Evolutionary conservation across 2,113 vertebrate species (phyloP).

Genomic region (Oryzias javanicus): DNA sequence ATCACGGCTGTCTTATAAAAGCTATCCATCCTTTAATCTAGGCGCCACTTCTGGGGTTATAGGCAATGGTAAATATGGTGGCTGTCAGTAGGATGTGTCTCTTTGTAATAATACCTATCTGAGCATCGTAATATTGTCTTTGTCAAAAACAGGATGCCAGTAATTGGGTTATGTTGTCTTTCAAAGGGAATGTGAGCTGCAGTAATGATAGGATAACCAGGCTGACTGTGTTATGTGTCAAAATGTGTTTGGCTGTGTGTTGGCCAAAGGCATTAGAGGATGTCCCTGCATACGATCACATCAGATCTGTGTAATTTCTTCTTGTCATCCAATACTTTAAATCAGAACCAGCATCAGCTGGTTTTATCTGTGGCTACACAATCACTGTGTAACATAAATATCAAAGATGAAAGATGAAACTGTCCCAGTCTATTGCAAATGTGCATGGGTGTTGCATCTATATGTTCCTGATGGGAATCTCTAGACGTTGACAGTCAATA

Average conservation of each 20-base stretch:
- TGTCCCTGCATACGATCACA: constrained; percentile 54
- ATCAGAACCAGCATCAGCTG: constrained; percentile 63
- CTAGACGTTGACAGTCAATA: constrained; percentile 68
- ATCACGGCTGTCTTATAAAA: no score
- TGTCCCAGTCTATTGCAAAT: constrained; percentile 1
- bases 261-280: constrained; percentile 41
- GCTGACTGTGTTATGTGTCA: constrained; percentile 47
- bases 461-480: constrained; percentile 64
- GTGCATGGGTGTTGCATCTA: constrained; percentile 52
- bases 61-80: constrained; percentile 26
- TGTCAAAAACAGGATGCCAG: constrained; percentile 55
- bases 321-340: constrained; percentile 62
- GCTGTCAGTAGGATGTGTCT: constrained; percentile 34
- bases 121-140: constrained; percentile 26
- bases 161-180: constrained; percentile 64
- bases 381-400: constrained; percentile 39
- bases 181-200: constrained; percentile 55
- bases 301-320: constrained; percentile 62
- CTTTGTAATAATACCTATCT: constrained; percentile 33
- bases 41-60: background rate
- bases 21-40: no score
- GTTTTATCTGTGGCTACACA: constrained; percentile 47
- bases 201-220: constrained; percentile 51
- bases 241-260: constrained; percentile 51
- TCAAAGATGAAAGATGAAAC: constrained; percentile 46